Percentiles rank a stretch among this genome's conserved stretches.
These are phyloP conservation scores for Graptemys geographica DNA, from an alignment of 2,797 vertebrate genomes.

Conservation along the genomic window DNA sequence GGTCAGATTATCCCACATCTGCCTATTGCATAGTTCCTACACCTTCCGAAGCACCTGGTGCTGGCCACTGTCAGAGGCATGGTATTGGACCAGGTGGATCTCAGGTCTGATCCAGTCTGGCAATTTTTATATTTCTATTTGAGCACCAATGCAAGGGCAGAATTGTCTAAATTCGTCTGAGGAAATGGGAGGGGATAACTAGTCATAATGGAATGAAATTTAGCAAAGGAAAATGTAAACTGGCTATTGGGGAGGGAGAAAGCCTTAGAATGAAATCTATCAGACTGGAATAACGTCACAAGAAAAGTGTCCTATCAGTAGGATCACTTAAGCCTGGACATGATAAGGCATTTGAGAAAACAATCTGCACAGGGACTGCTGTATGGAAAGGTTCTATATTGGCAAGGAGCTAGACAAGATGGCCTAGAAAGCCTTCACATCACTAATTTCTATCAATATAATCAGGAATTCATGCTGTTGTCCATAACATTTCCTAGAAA, in stretches of 20 bases:
- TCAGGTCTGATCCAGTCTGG: not conserved
- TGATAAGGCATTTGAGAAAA: not conserved
- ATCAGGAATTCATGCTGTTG: not conserved
- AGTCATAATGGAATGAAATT: not conserved
- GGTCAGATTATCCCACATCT: not conserved
- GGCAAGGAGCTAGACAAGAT: not conserved
- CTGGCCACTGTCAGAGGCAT: not conserved
- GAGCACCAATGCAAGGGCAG: not conserved
- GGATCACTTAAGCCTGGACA: not conserved
- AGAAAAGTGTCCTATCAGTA: not conserved
- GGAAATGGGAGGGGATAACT: no score
- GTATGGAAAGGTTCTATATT: not conserved
- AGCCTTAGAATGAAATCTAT: not conserved
- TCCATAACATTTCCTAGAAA: not conserved
- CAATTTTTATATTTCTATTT: not conserved
- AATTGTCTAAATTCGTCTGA: not conserved
- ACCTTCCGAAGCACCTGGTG: not conserved
- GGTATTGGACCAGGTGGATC: no score
- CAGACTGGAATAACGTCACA: not conserved
- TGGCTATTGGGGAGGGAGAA: no score
- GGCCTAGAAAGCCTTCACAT: not conserved
- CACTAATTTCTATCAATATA: not conserved
- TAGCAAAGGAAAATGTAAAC: not conserved
- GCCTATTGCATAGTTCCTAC: not conserved
- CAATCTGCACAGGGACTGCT: no score